Conservation (phyloP, 2,113 vertebrate genomes). For the Pangasianodon hypophthalmus region DNA sequence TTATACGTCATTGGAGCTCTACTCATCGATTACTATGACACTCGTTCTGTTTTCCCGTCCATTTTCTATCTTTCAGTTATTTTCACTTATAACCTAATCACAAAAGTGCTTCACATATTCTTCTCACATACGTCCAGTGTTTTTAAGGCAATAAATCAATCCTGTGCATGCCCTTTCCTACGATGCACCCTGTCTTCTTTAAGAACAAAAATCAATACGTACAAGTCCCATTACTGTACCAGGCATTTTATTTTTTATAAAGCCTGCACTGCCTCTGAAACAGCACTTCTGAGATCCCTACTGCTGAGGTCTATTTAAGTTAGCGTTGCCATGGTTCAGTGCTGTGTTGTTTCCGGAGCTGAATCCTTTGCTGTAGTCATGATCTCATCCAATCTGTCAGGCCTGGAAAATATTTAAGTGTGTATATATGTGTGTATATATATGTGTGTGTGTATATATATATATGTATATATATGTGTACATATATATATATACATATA, state of each 20-base stretch:
- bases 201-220: constrained; percentile 1
- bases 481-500: too few species aligned
- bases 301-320: constrained; percentile 1
- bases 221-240: constrained; percentile 14
- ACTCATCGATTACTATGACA: background rate
- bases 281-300: constrained; percentile 1
- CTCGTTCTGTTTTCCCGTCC: background rate
- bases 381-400: background rate
- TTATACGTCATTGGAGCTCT: background rate
- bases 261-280: background rate
- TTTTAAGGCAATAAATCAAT: constrained; percentile 11
- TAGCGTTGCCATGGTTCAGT: background rate
- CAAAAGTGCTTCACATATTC: background rate
- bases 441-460: too few species aligned
- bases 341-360: background rate
- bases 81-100: constrained; percentile 7
- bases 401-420: background rate
- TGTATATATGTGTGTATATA: too few species aligned
- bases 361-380: background rate
- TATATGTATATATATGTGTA: too few species aligned
- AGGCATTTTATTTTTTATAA: constrained; percentile 1
- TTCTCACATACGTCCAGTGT: background rate
- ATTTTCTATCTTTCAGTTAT: constrained; percentile 4
- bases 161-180: background rate
- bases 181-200: background rate